Base-by-base conservation (phyloP, 1,140 invertebrate genomes). In the Drosophila tristis region DNA sequence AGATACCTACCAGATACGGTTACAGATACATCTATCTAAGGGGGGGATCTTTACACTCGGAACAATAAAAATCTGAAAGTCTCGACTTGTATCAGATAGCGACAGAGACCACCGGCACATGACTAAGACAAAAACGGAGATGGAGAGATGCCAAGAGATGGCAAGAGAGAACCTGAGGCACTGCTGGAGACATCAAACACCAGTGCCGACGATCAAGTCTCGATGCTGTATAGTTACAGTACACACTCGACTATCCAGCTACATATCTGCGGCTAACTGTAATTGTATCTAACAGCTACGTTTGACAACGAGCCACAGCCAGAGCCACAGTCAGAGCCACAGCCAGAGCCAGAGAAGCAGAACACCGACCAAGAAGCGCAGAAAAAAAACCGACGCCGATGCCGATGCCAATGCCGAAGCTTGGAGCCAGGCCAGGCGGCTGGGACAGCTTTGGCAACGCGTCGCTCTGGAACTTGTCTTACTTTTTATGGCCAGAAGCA, bases 261-360 rank as follows among this genome's bases (percentile, higher is more conserved):
- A 31, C 58, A 66, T 77, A 63, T 84, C 65, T 54, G 73, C 74
- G 54, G 78, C 82, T 86, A 86, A 86, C 82, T 86, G 82, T 87
- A 87, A 87, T 86, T 82, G 84, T 87, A 86, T 86, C 82, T 86
- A 86, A 86, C 82, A 87, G 82, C 74, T 71, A 81, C 78, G 63
- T 67, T 86, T 86, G 81, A 86, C 81, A 86, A 65, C 35, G 13
- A 39, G 35, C 35, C 35, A 39, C 11, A 39, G 11, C 9, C 8
- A 3, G 8, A 9, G 35, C 0, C 31, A 35, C 9, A 11, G 31
- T 16, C 2, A n/a, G n/a, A n/a, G n/a, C n/a, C 9, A 11, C 1
- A 9, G 31, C 0, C 31, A 35, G 9, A 11, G 64, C 73, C 63
- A 31, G 31, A 74, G 48, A 49, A 43, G 35, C 23, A 26, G 26